phyloP scores from a whole-genome alignment of 1,140 invertebrate species.

The Camponotus pennsylvanicus region DNA sequence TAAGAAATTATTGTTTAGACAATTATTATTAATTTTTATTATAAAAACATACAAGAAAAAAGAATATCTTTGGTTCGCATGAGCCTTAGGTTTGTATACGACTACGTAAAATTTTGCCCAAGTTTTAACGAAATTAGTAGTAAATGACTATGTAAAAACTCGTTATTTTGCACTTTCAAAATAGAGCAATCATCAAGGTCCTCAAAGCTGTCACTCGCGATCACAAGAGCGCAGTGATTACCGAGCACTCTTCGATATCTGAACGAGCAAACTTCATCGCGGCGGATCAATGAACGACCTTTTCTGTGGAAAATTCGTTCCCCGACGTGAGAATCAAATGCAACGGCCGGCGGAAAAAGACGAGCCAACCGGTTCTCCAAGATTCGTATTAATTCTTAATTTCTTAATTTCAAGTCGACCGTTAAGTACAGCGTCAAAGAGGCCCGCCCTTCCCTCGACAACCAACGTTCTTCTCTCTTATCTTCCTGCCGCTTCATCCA shows the following conservation, averaged over 20 bases:
- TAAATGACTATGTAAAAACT: constrained; percentile 6
- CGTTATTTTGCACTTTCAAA: constrained; percentile 18
- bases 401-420: constrained; percentile 82
- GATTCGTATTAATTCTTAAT: constrained; percentile 83
- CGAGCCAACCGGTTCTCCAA: background rate
- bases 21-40: background rate
- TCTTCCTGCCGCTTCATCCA: constrained; percentile 42
- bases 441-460: constrained; percentile 54
- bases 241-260: constrained; percentile 36
- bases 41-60: background rate
- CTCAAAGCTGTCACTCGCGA: constrained; percentile 37
- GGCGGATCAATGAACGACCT: constrained; percentile 33
- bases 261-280: constrained; percentile 51
- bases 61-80: background rate
- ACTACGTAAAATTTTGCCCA: background rate
- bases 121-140: background rate
- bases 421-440: constrained; percentile 78
- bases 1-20: background rate
- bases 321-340: constrained; percentile 40
- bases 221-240: constrained; percentile 35
- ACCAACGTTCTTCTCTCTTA: constrained; percentile 49
- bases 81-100: background rate
- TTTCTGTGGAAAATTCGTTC: constrained; percentile 33
- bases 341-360: constrained; percentile 14
- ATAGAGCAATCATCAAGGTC: constrained; percentile 28